Percentiles rank a stretch among this genome's conserved stretches.
These are phyloP conservation scores for Pseudoatta argentina DNA, from an alignment of 1,140 invertebrate genomes.

Conservation along the genomic window DNA sequence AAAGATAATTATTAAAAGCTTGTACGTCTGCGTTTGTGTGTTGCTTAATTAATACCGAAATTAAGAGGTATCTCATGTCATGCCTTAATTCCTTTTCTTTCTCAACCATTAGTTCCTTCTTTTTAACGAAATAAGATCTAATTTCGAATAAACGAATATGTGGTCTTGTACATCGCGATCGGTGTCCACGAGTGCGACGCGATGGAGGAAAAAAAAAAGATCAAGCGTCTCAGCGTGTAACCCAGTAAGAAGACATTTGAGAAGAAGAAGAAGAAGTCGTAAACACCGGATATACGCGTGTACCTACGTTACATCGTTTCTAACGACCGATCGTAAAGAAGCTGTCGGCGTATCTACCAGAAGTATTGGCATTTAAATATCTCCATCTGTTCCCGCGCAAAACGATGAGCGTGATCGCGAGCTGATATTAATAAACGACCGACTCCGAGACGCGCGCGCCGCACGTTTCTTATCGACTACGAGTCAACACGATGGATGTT, in stretches of 20 bases:
- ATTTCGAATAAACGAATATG: conserved; percentile 6
- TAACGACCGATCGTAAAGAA: conserved; percentile 82
- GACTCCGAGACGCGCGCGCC: conserved; percentile 14
- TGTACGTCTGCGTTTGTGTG: neutral
- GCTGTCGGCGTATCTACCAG: conserved; percentile 74
- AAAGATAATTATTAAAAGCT: neutral
- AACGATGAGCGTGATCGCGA: conserved; percentile 47
- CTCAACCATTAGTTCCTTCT: neutral
- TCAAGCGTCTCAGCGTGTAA: conserved; percentile 2
- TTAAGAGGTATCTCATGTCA: neutral
- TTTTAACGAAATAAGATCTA: conserved; percentile 29
- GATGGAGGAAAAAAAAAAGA: conserved; percentile 7
- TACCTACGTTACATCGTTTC: conserved; percentile 77
- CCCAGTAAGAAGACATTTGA: conserved; percentile 60
- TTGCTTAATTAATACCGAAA: neutral
- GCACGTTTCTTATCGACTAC: conserved; percentile 1
- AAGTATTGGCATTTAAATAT: conserved; percentile 83
- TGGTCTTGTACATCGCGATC: neutral
- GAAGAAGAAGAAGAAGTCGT: conserved; percentile 78
- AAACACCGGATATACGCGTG: conserved; percentile 80
- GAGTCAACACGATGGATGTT: conserved; percentile 2
- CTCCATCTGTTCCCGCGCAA: conserved; percentile 77
- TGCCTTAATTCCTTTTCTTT: neutral
- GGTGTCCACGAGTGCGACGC: neutral
- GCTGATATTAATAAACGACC: conserved; percentile 68